Evolutionary conservation across 2,797 vertebrate species (phyloP).

Genomic region (Antennarius maculatus): DNA sequence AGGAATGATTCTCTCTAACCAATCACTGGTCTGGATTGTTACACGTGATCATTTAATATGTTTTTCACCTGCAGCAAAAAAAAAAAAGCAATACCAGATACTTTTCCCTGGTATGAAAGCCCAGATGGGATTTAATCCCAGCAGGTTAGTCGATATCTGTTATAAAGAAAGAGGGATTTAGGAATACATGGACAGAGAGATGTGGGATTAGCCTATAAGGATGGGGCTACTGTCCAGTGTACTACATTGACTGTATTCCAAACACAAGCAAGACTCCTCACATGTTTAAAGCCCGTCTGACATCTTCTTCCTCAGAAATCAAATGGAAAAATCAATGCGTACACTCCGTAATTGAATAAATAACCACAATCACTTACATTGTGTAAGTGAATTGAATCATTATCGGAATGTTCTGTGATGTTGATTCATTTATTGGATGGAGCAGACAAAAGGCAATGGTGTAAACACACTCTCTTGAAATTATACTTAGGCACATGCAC

Average conservation of each 20-base stretch:
- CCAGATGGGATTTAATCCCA: no score
- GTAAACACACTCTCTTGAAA: constrained; percentile 16
- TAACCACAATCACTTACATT: constrained; percentile 20
- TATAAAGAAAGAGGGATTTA: no score
- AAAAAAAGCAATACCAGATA: no score
- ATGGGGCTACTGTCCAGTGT: constrained; percentile 2
- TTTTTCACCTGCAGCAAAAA: no score
- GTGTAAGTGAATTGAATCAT: constrained; percentile 47
- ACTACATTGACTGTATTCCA: neutral
- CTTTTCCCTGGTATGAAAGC: no score
- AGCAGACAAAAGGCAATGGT: constrained; percentile 32
- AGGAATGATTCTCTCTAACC: no score
- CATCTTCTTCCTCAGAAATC: constrained; percentile 12
- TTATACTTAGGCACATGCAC: constrained; percentile 16
- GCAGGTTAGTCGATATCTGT: no score
- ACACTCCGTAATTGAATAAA: constrained; percentile 32
- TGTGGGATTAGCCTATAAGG: no score
- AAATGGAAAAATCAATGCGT: constrained; percentile 7
- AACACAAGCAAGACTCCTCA: neutral
- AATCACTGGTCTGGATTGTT: no score
- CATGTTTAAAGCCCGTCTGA: neutral
- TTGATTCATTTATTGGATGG: constrained; percentile 46
- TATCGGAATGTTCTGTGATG: constrained; percentile 41
- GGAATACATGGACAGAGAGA: no score
- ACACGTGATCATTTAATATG: no score